Evolutionary conservation across 2,797 vertebrate species (phyloP), one percentile per base, ranked within the genome.

Genomic region (Danio aesculapii): DNA sequence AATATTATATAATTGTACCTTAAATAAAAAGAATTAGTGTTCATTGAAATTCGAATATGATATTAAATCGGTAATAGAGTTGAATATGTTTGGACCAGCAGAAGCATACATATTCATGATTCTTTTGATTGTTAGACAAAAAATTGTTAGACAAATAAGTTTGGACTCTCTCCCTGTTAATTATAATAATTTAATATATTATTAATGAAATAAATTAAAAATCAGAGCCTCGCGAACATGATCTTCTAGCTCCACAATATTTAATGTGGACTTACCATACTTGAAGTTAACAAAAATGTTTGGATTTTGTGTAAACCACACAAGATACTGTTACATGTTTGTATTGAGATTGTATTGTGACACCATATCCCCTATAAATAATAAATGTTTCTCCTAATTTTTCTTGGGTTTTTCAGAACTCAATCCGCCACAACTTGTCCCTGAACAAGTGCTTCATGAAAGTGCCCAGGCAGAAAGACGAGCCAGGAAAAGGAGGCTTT

Each of bases 381-480:
- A 58, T 11, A 10, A 10, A 30, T 30, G 30, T 30, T 30, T 30
- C 30, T 30, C 30, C 30, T 30, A 30, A 30, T 30, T 30, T 30
- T 30, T 30, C 30, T 30, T 30, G 30, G 30, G 30, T 30, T 30
- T 81, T 84, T 83, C 90, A 96, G 95, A 96, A 96, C 88, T 96
- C 95, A 0, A 96, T 96, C 83, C 95, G 95, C 53, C 95, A 96
- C 88, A 96, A 96, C 90, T 88, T 96, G 86, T 96, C 95, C 75
- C 93, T 96, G 87, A 96, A 96, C 92, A 96, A 96, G 91, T 96
- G 95, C 90, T 96, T 96, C 90, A 95, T 94, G 93, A 96, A 96
- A 91, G 95, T 96, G 58, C 95, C 95, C 73, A 86, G 95, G 47
- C 95, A 95, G 88, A 96, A 96, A 64, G 94, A 96, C 6, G 95